A percentile compares a stretch with the other conserved stretches of the same genome.
phyloP scores from a whole-genome alignment of 2,888 invertebrate species.

The Hesperia comma region DNA sequence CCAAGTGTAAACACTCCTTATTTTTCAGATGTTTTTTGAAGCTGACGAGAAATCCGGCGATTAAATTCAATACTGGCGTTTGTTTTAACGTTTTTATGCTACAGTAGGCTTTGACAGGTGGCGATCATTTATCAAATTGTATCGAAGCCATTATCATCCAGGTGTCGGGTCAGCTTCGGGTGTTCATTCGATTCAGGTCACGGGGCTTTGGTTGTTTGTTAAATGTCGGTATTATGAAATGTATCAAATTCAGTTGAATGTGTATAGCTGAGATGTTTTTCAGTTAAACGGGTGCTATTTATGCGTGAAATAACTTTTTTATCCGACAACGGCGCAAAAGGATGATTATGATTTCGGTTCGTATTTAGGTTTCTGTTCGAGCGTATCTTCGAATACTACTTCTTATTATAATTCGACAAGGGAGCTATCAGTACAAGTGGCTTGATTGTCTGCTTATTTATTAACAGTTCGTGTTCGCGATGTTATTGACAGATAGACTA shows the following conservation, averaged over 20 bases:
- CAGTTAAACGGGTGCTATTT: too few relatives aligned
- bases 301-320: too few relatives aligned
- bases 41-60: constrained; percentile 7
- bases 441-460: too few relatives aligned
- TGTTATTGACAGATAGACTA: too few relatives aligned
- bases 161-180: constrained; percentile 23
- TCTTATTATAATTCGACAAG: too few relatives aligned
- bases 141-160: constrained; percentile 28
- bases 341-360: too few relatives aligned
- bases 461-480: too few relatives aligned
- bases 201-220: constrained; percentile 6
- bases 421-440: too few relatives aligned
- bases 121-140: constrained; percentile 30
- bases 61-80: constrained; percentile 16
- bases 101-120: constrained; percentile 27
- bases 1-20: background rate
- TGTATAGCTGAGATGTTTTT: background rate
- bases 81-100: constrained; percentile 22
- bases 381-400: too few relatives aligned
- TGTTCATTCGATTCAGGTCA: constrained; percentile 26
- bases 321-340: too few relatives aligned
- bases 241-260: background rate
- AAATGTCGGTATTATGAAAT: constrained; percentile 7
- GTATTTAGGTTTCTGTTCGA: too few relatives aligned
- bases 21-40: constrained; percentile 1